A percentile compares a stretch with the other conserved stretches of the same genome.
Evolutionary conservation across 30 jellyfish, hydroid and myxozoan species (phyloP).

Genomic region (Aurelia coerulea): DNA sequence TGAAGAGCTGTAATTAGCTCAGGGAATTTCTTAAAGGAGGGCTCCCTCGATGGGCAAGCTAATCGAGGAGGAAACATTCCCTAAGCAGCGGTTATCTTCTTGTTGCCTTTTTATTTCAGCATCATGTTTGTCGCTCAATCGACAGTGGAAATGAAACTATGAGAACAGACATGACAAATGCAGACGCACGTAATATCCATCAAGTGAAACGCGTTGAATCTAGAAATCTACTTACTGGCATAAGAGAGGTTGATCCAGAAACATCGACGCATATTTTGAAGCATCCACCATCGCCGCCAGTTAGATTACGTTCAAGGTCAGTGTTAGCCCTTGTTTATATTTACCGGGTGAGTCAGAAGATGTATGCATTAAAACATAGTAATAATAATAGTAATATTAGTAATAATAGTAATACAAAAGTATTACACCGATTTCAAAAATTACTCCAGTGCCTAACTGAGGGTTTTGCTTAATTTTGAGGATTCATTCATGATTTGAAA

Average conservation of each 20-base stretch:
- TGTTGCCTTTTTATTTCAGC: neutral
- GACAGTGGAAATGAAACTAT: constrained; percentile 94
- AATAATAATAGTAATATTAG: neutral
- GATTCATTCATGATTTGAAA: too few species aligned
- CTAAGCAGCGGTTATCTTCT: too few species aligned
- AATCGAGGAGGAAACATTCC: too few species aligned
- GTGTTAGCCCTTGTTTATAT: too few species aligned
- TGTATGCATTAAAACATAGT: neutral
- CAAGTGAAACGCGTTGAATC: constrained; percentile 26
- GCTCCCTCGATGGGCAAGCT: too few species aligned
- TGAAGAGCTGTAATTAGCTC: too few species aligned
- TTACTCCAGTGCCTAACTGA: too few species aligned
- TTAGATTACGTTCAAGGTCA: constrained; percentile 73
- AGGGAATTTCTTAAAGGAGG: too few species aligned
- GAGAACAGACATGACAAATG: constrained; percentile 49
- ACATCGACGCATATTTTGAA: constrained; percentile 33
- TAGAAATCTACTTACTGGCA: constrained; percentile 22
- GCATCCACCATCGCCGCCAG: constrained; percentile 97
- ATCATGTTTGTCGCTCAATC: constrained; percentile 37
- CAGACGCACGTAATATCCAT: constrained; percentile 17
- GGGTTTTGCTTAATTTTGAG: too few species aligned
- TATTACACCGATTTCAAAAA: too few species aligned
- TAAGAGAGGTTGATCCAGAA: constrained; percentile 45
- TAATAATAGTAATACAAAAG: neutral
- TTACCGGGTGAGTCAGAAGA: neutral